These are phyloP conservation scores for Mesochorus sp. DNA, from an alignment of 2,888 invertebrate species.

Conservation along the genomic window DNA sequence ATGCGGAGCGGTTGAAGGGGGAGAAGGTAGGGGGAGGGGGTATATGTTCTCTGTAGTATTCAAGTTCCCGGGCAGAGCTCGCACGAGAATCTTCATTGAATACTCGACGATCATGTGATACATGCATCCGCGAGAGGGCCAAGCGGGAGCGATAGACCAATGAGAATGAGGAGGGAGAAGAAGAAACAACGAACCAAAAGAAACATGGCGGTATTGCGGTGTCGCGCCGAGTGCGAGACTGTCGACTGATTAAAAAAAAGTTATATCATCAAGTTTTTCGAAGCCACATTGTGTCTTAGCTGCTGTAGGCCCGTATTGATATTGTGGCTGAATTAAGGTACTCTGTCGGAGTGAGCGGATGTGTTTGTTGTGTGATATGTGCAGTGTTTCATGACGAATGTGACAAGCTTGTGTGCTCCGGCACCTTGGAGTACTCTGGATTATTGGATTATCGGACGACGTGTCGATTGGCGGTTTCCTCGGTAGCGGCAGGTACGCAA, in stretches of 20 bases:
- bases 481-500: constrained; percentile 69
- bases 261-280: neutral
- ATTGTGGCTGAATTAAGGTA: neutral
- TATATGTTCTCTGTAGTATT: too few relatives aligned
- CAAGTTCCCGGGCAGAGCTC: neutral
- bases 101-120: neutral
- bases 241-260: constrained; percentile 38
- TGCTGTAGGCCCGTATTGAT: too few relatives aligned
- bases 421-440: constrained; percentile 61
- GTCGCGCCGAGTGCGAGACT: constrained; percentile 67
- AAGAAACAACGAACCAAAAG: constrained; percentile 63
- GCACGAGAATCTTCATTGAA: too few relatives aligned
- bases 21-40: too few relatives aligned
- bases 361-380: constrained; percentile 62
- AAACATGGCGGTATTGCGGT: constrained; percentile 75
- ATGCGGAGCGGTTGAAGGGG: too few relatives aligned
- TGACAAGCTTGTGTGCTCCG: constrained; percentile 69
- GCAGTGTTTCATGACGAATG: constrained; percentile 75
- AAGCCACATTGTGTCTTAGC: neutral
- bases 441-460: constrained; percentile 67
- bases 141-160: neutral
- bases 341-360: neutral
- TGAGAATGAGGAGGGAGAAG: constrained; percentile 16
- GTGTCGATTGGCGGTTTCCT: constrained; percentile 64
- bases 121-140: constrained; percentile 37